Percentiles rank a stretch among this genome's conserved stretches.
Evolutionary conservation across 2,797 vertebrate genomes (phyloP).

Genomic region (Tapera naevia): DNA sequence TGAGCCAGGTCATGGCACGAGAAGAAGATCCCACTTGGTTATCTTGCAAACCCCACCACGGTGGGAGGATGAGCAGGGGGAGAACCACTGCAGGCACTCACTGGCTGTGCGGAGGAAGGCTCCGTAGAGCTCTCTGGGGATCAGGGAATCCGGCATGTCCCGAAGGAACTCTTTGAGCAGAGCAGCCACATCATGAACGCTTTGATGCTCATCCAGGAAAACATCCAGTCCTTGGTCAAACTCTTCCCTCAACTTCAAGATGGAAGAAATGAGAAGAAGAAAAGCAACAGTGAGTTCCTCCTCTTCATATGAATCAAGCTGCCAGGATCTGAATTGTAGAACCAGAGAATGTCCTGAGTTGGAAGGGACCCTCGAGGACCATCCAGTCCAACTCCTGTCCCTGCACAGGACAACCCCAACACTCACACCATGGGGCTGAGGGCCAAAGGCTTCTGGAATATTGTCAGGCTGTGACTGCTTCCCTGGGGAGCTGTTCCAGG

Average conservation of each 20-base stretch:
- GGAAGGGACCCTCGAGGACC: too few relatives aligned
- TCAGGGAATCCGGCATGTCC: conserved; percentile 88
- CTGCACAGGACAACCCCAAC: too few relatives aligned
- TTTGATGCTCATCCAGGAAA: conserved; percentile 86
- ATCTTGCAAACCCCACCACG: too few relatives aligned
- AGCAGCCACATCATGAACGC: conserved; percentile 90
- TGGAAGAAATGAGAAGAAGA: neutral
- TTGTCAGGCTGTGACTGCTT: too few relatives aligned
- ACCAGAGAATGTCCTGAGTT: too few relatives aligned
- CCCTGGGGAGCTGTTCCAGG: too few relatives aligned
- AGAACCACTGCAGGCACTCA: conserved; percentile 49
- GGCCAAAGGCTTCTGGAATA: too few relatives aligned
- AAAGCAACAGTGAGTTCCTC: neutral
- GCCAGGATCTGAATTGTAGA: too few relatives aligned
- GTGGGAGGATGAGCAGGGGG: too few relatives aligned
- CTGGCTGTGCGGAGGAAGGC: conserved; percentile 89
- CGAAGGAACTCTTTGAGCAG: conserved; percentile 91
- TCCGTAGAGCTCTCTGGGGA: conserved; percentile 87
- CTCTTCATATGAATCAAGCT: fast-evolving
- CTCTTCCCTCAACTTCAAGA: conserved; percentile 84
- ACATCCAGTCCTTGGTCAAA: conserved; percentile 87
- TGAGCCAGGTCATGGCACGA: neutral
- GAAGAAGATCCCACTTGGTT: neutral
- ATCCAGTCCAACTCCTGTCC: too few relatives aligned
- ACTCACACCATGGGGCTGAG: too few relatives aligned